Conservation (phyloP, 2,888 invertebrate genomes). For the Napeogenes inachia region DNA sequence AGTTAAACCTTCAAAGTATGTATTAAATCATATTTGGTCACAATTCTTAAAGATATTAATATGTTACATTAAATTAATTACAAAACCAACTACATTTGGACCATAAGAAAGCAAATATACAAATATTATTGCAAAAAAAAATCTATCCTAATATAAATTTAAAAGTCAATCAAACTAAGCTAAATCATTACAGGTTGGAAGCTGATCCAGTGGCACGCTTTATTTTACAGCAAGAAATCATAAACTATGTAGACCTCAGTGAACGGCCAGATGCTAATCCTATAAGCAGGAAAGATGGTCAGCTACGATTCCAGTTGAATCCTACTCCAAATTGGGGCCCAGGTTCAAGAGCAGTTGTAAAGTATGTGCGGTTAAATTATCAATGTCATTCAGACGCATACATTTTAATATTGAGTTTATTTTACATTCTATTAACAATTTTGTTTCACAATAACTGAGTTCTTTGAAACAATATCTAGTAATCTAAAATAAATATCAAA, state of each 20-base stretch:
- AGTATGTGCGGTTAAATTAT: conserved; percentile 68
- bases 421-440: too few species aligned
- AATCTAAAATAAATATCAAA: too few species aligned
- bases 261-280: conserved; percentile 87
- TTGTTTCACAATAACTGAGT: too few species aligned
- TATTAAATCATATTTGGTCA: neutral
- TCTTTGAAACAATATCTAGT: too few species aligned
- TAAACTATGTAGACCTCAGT: conserved; percentile 61
- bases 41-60: too few species aligned
- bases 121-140: too few species aligned
- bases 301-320: conserved; percentile 90
- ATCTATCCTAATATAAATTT: too few species aligned
- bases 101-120: too few species aligned
- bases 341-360: conserved; percentile 86
- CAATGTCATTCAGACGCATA: neutral
- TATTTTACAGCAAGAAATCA: conserved; percentile 72
- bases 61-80: too few species aligned
- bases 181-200: conserved; percentile 46
- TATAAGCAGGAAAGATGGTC: conserved; percentile 82
- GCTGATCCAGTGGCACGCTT: conserved; percentile 68
- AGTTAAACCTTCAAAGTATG: conserved; percentile 78
- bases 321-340: conserved; percentile 95
- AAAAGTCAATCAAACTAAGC: too few species aligned
- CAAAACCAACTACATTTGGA: too few species aligned
- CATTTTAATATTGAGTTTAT: too few species aligned